Conservation (phyloP, 2,888 invertebrate genomes). For the Luffia ferchaultella region DNA sequence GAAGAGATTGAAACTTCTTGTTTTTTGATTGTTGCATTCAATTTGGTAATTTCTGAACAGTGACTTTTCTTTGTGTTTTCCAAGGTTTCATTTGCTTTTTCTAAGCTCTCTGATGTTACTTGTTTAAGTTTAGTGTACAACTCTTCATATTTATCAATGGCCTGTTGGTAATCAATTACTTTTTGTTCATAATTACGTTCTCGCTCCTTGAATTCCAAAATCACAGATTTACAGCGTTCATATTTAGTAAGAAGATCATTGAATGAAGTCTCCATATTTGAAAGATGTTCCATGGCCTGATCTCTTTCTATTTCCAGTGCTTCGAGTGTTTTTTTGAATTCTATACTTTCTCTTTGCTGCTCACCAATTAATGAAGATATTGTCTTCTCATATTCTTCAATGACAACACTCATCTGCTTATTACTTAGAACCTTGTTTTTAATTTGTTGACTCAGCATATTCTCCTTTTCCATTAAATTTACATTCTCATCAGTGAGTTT, state of each 20-base stretch:
- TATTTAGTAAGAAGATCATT: conserved; percentile 69
- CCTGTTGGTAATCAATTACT: conserved; percentile 73
- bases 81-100: conserved; percentile 77
- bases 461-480: conserved; percentile 31
- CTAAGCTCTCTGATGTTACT: conserved; percentile 85
- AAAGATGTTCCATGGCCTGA: conserved; percentile 64
- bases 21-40: conserved; percentile 86
- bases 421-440: conserved; percentile 43
- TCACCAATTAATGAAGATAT: conserved; percentile 77
- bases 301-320: conserved; percentile 63
- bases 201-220: conserved; percentile 58
- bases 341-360: conserved; percentile 70
- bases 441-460: conserved; percentile 37
- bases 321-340: conserved; percentile 47
- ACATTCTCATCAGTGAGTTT: conserved; percentile 42
- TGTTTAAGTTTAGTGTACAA: conserved; percentile 85
- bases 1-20: conserved; percentile 87
- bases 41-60: conserved; percentile 79
- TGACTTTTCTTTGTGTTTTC: conserved; percentile 75
- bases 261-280: conserved; percentile 69
- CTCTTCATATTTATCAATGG: conserved; percentile 77
- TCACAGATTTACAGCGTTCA: conserved; percentile 69
- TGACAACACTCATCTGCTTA: conserved; percentile 70
- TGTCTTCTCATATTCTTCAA: conserved; percentile 82
- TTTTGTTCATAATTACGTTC: conserved; percentile 75